Conservation (phyloP, 23 tunicate genomes). For the Ascidia mentula region DNA sequence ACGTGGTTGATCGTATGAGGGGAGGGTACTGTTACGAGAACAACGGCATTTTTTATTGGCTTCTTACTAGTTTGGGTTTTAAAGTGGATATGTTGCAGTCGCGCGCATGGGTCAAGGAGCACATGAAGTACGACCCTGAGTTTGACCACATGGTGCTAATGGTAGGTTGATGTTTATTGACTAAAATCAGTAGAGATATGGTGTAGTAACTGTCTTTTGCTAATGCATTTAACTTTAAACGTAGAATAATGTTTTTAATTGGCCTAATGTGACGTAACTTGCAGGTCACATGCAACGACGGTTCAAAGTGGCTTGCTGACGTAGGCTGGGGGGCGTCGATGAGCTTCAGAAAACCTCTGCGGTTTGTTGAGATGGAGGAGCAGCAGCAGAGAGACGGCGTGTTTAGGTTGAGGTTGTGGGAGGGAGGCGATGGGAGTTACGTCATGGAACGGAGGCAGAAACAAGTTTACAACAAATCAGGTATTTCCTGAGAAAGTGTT, state of each 20-base stretch:
- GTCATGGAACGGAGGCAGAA: constrained; percentile 17
- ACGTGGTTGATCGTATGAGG: constrained; percentile 42
- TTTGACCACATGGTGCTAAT: constrained; percentile 36
- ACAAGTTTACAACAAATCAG: neutral
- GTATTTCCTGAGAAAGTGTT: neutral
- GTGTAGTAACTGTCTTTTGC: too few species aligned
- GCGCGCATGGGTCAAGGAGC: neutral
- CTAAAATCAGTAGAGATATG: too few species aligned
- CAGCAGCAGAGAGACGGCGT: constrained; percentile 36
- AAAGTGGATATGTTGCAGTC: constrained; percentile 31
- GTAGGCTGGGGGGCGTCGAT: constrained; percentile 40
- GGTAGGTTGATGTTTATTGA: neutral
- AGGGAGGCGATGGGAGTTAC: neutral
- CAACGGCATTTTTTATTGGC: constrained; percentile 46
- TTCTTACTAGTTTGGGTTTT: constrained; percentile 25
- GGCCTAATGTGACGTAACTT: too few species aligned
- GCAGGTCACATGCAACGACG: constrained; percentile 36
- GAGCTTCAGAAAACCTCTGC: constrained; percentile 27
- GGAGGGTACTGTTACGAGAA: constrained; percentile 68
- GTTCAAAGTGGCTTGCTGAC: constrained; percentile 36
- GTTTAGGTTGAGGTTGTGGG: constrained; percentile 8
- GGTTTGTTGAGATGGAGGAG: constrained; percentile 12
- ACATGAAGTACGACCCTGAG: constrained; percentile 5
- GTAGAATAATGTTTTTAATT: too few species aligned
- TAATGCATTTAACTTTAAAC: too few species aligned